These are phyloP conservation scores for Campoplex capitator DNA, from an alignment of 2,888 invertebrate species.

Conservation along the genomic window DNA sequence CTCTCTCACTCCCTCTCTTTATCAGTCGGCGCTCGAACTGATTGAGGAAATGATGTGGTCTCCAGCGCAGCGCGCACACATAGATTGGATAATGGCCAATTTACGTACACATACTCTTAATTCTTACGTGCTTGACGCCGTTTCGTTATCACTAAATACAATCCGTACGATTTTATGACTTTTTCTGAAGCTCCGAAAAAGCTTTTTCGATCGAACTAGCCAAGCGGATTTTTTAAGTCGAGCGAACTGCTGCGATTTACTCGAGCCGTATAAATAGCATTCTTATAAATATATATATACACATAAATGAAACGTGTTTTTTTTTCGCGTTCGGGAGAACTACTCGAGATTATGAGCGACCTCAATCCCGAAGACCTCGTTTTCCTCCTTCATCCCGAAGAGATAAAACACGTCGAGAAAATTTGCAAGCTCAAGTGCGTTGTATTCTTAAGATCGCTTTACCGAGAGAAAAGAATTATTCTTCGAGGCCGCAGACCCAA, in stretches of 20 bases:
- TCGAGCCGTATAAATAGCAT: background rate
- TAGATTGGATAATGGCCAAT: conserved; percentile 74
- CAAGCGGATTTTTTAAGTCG: background rate
- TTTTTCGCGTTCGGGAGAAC: conserved; percentile 2
- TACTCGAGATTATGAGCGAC: conserved; percentile 49
- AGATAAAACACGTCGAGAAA: conserved; percentile 60
- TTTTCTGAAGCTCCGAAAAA: conserved; percentile 1
- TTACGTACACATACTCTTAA: conserved; percentile 66
- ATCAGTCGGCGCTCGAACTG: conserved; percentile 67
- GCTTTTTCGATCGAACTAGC: background rate
- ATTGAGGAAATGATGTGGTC: conserved; percentile 75
- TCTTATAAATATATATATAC: background rate
- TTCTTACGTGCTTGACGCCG: conserved; percentile 71
- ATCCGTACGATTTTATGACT: conserved; percentile 7
- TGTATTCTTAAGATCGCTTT: background rate
- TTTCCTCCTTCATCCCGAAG: conserved; percentile 4
- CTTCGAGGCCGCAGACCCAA: background rate
- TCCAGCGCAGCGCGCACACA: conserved; percentile 57
- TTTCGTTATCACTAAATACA: conserved; percentile 66
- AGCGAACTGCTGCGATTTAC: background rate
- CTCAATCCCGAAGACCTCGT: conserved; percentile 39
- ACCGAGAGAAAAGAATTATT: background rate
- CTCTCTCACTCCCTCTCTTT: conserved; percentile 49
- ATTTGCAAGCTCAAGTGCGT: conserved; percentile 26
- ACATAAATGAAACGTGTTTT: background rate